phyloP scores from a whole-genome alignment of 2,888 invertebrate species.

The Caenorhabditis afra region DNA sequence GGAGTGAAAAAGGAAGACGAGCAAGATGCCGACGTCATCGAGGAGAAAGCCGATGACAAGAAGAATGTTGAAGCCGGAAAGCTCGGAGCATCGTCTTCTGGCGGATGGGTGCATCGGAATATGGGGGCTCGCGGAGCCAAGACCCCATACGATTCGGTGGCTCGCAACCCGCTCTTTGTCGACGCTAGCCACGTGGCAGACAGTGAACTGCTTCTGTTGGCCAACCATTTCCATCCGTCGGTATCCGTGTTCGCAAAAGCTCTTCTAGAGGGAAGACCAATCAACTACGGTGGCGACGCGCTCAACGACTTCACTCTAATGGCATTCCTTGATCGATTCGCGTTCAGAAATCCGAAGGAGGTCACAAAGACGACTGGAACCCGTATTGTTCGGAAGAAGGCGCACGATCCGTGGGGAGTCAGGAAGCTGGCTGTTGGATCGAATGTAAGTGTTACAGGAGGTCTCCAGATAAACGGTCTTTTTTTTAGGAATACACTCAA shows the following conservation, averaged over 20 bases:
- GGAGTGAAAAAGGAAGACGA: slow-evolving; percentile 31
- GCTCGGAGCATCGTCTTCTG: slow-evolving; percentile 44
- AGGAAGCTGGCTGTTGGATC: slow-evolving; percentile 69
- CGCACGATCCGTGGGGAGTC: slow-evolving; percentile 73
- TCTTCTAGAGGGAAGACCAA: slow-evolving; percentile 65
- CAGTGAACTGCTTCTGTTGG: slow-evolving; percentile 87
- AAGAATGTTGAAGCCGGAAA: slow-evolving; percentile 53
- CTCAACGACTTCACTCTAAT: slow-evolving; percentile 92
- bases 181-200: slow-evolving; percentile 87
- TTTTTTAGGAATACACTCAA: slow-evolving; percentile 73
- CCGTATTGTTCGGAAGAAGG: slow-evolving; percentile 63
- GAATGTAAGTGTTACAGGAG: slow-evolving; percentile 50
- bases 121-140: slow-evolving; percentile 54
- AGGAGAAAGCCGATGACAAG: slow-evolving; percentile 45
- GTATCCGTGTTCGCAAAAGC: slow-evolving; percentile 91
- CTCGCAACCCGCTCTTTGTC: slow-evolving; percentile 90
- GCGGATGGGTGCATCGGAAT: slow-evolving; percentile 71
- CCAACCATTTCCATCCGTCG: slow-evolving; percentile 91
- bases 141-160: slow-evolving; percentile 83
- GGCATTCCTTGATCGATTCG: slow-evolving; percentile 94
- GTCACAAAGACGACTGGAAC: slow-evolving; percentile 30
- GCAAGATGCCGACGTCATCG: slow-evolving; percentile 17
- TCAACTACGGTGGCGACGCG: slow-evolving; percentile 92
- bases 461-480: not conserved
- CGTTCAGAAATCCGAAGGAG: slow-evolving; percentile 89